Evolutionary conservation across 2,797 vertebrate species (phyloP), one percentile per base, ranked within the genome.

Genomic region (Cyprinella venusta): DNA sequence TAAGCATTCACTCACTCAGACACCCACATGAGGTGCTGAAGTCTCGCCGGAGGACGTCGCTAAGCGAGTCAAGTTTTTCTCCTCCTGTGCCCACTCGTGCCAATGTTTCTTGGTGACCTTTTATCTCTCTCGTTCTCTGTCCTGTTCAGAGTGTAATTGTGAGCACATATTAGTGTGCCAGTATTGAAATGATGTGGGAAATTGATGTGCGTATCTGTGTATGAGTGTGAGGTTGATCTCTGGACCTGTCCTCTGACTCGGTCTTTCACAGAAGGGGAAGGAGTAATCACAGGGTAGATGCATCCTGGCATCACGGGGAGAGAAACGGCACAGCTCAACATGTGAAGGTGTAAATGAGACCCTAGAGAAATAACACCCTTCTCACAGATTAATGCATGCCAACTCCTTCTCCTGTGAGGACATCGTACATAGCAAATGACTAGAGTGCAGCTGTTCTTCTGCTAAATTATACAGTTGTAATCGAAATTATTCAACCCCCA

Each of bases 291-390:
- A 76, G 84, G 72, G 79, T 76, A 16, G 42, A 79, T 61, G 71
- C 45, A 50, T 76, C 52, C 83, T 59, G 79, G 21, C 71, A 69
- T 69, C 70, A 76, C 33, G 78, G 50, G 52, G 83, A 85, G 78
- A 42, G 50, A 69, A 76, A 38, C 79, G 30, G 30, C 61, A 33
- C 69, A 63, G 61, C 76, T 64, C 63, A 61, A 64, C 75, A 59
- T 78, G 75, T 72, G 80, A 71, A 83, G 30, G 61, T 83, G 76
- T 54, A 82, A 85, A 85, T 82, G 76, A 85, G 80, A 82, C 59
- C 80, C 68, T 21, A 19, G 36, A 69, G 45, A 81, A 67, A 65
- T 42, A 75, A 67, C 69, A 82, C 26, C 80, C 56, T 24, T 48
- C 26, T 42, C 59, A 12, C 45, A 71, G 74, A 71, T 74, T 50